Percentiles rank a stretch among this genome's conserved stretches.
phyloP scores from a whole-genome alignment of 1,140 invertebrate genomes.

The Eumaeus atala region DNA sequence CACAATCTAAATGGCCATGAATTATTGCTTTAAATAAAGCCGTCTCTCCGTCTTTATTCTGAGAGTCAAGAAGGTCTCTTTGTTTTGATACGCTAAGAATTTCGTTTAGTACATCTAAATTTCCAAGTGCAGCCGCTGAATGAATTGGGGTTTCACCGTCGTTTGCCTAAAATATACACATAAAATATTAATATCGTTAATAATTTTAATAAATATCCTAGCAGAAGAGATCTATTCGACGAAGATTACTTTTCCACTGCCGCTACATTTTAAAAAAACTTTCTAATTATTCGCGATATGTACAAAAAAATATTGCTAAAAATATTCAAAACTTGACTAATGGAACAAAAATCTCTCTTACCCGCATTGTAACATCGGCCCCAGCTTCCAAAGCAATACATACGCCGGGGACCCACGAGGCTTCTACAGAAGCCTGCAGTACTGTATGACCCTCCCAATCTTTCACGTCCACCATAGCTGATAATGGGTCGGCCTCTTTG shows the following conservation, averaged over 20 bases:
- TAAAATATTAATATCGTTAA: not conserved
- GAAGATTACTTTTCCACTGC: too few species aligned
- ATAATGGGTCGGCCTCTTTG: slow-evolving; percentile 45
- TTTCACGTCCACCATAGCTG: slow-evolving; percentile 54
- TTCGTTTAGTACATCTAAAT: slow-evolving; percentile 77
- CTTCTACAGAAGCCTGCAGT: slow-evolving; percentile 59
- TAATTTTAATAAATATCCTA: not conserved
- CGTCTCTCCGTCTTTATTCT: slow-evolving; percentile 70
- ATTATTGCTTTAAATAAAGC: slow-evolving; percentile 73
- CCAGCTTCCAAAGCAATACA: slow-evolving; percentile 80
- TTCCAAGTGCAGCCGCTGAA: slow-evolving; percentile 75
- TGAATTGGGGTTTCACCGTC: slow-evolving; percentile 76
- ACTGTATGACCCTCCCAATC: slow-evolving; percentile 62
- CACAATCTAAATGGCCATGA: slow-evolving; percentile 58
- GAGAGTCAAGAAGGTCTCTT: slow-evolving; percentile 57
- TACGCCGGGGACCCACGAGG: slow-evolving; percentile 73
- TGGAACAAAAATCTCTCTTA: slow-evolving; percentile 20
- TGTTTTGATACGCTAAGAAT: slow-evolving; percentile 76
- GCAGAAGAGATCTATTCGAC: too few species aligned
- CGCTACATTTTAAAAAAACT: too few species aligned
- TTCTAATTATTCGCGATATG: too few species aligned
- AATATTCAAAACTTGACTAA: too few species aligned
- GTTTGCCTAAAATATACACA: slow-evolving; percentile 66
- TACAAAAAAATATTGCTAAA: too few species aligned
- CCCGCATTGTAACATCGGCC: slow-evolving; percentile 78